Percentiles rank a stretch among this genome's conserved stretches.
Conservation (phyloP, 1,140 invertebrate species). For the Battus philenor region DNA sequence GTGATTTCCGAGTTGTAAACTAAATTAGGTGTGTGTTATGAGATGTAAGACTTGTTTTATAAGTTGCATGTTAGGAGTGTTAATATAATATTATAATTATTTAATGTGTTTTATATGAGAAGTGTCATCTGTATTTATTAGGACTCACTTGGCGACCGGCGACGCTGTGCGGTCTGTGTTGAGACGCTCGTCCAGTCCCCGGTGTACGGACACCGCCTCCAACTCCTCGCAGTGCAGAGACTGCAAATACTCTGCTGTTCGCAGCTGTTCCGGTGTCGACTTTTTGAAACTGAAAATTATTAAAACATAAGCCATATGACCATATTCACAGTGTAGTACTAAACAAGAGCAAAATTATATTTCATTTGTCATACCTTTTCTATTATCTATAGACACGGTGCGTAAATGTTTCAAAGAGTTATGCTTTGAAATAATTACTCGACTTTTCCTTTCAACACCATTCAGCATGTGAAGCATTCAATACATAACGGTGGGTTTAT, state of each 20-base stretch:
- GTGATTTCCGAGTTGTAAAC: too few relatives aligned
- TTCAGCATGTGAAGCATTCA: background rate
- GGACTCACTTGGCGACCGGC: conserved; percentile 51
- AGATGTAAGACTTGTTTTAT: too few relatives aligned
- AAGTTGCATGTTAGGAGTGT: too few relatives aligned
- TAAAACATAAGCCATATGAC: too few relatives aligned
- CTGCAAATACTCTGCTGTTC: conserved; percentile 79
- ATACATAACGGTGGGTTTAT: too few relatives aligned
- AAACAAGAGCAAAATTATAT: too few relatives aligned
- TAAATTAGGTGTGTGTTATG: too few relatives aligned
- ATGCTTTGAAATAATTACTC: background rate
- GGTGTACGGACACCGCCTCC: conserved; percentile 82
- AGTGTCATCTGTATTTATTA: too few relatives aligned
- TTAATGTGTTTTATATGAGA: too few relatives aligned
- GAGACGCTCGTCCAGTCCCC: conserved; percentile 82
- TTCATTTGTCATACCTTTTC: background rate
- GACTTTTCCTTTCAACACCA: background rate
- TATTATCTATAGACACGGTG: background rate
- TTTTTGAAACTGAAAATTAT: background rate
- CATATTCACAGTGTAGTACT: too few relatives aligned
- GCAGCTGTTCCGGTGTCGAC: conserved; percentile 73
- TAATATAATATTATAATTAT: too few relatives aligned
- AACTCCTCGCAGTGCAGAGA: conserved; percentile 68
- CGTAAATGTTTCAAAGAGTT: background rate
- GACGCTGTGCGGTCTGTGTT: conserved; percentile 45